A percentile compares a stretch with the other conserved stretches of the same genome.
Conservation (phyloP, 92 coral and sea anemone genomes). For the Parazoanthus swiftii region DNA sequence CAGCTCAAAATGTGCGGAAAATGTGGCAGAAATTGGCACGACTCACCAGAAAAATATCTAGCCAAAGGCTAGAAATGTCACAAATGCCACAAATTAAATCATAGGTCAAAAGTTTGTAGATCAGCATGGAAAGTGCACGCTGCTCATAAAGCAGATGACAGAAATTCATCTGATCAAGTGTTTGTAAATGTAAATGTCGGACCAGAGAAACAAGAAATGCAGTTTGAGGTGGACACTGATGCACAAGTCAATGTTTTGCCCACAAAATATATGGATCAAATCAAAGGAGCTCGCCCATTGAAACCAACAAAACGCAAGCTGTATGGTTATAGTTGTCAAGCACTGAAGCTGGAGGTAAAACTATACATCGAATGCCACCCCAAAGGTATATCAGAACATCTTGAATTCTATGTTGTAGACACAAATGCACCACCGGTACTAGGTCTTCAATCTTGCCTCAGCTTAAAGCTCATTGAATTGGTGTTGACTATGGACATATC, state of each 20-base stretch:
- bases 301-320: not conserved
- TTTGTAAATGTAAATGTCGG: slow-evolving; percentile 10
- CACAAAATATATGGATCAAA: not conserved
- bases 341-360: not conserved
- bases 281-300: not conserved
- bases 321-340: not conserved
- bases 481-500: not conserved
- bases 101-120: not conserved
- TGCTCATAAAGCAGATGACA: not conserved
- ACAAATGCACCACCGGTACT: slow-evolving; percentile 18
- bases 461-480: not conserved
- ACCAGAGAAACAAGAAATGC: not conserved
- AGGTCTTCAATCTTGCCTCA: slow-evolving; percentile 34
- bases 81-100: not conserved
- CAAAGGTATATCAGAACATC: slow-evolving; percentile 16
- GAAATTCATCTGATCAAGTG: slow-evolving; percentile 16
- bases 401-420: slow-evolving; percentile 33
- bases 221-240: slow-evolving; percentile 10
- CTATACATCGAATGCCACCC: not conserved
- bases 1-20: not conserved
- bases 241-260: slow-evolving; percentile 24
- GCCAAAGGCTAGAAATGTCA: slow-evolving; percentile 16
- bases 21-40: not conserved
- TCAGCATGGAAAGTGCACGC: not conserved
- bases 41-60: not conserved